phyloP scores from a whole-genome alignment of 1,140 invertebrate genomes.

The Ectropis grisescens region DNA sequence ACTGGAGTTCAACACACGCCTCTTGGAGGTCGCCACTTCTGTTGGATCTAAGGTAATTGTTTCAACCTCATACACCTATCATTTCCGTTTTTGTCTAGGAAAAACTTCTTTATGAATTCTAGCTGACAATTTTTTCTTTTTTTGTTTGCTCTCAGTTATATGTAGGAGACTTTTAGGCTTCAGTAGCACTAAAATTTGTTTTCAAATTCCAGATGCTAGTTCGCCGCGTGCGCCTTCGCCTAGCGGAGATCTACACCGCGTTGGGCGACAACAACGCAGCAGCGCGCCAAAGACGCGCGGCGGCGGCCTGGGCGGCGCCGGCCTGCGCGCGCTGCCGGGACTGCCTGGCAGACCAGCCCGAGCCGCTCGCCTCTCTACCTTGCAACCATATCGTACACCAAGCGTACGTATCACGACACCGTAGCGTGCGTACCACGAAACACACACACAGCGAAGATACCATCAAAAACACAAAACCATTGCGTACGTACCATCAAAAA shows the following conservation, averaged over 20 bases:
- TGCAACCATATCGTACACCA: slow-evolving; percentile 89
- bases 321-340: slow-evolving; percentile 83
- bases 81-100: no score
- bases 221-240: slow-evolving; percentile 79
- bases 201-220: slow-evolving; percentile 77
- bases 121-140: no score
- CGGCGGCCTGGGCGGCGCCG: slow-evolving; percentile 79
- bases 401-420: slow-evolving; percentile 73
- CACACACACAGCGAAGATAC: no score
- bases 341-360: slow-evolving; percentile 75
- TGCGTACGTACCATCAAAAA: no score
- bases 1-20: slow-evolving; percentile 84
- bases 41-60: slow-evolving; percentile 81
- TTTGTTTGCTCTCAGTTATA: no score
- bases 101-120: no score
- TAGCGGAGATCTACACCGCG: slow-evolving; percentile 83
- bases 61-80: no score
- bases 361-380: slow-evolving; percentile 82
- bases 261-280: slow-evolving; percentile 85
- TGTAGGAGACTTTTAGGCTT: no score
- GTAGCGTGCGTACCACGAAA: no score
- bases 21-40: slow-evolving; percentile 84
- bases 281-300: slow-evolving; percentile 79
- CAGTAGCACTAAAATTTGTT: no score
- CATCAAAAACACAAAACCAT: no score